phyloP scores from a whole-genome alignment of 2,113 vertebrate species.

The Psilopsiagon aurifrons region DNA sequence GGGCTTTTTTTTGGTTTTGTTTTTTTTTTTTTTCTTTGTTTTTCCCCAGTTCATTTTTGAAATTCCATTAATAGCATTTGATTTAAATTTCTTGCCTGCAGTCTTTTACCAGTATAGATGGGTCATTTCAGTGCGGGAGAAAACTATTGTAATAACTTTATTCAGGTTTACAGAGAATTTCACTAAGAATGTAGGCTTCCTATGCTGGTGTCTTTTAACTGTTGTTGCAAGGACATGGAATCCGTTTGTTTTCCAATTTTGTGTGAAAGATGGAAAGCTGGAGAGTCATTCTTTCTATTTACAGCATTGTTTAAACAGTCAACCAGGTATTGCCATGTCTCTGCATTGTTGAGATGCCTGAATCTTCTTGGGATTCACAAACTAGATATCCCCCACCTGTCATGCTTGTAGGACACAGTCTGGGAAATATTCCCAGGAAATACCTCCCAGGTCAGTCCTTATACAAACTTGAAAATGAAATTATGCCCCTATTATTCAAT shows the following conservation, averaged over 20 bases:
- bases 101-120: not conserved
- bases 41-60: not conserved
- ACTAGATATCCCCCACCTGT: not conserved
- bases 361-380: not conserved
- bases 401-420: not conserved
- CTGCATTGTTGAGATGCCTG: not conserved
- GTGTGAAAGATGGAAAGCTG: not conserved
- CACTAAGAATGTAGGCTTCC: not conserved
- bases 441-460: not conserved
- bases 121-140: not conserved
- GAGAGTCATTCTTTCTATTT: not conserved
- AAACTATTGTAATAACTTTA: not conserved
- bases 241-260: not conserved
- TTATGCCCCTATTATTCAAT: not conserved
- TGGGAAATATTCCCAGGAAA: not conserved
- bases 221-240: not conserved
- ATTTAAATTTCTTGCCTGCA: not conserved
- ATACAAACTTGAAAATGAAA: not conserved
- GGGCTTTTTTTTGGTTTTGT: not conserved
- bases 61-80: not conserved
- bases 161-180: not conserved
- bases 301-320: not conserved
- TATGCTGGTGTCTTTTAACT: not conserved
- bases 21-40: not conserved
- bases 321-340: not conserved